Base-by-base conservation (phyloP, 2,888 invertebrate genomes). In the Eueremaeus valkanovi region DNA sequence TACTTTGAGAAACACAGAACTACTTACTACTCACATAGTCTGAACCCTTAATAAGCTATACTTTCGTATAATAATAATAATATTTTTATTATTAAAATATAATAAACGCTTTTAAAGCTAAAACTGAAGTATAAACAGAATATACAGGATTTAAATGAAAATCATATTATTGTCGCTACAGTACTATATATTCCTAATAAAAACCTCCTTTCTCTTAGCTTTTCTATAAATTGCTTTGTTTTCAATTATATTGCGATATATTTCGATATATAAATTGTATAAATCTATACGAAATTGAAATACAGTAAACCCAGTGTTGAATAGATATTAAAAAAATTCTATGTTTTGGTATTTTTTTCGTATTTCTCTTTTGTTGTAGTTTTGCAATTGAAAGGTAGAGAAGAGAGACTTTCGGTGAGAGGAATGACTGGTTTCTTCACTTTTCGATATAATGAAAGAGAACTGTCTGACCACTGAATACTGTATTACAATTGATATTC, bases 401-500 rank as follows among this genome's bases (percentile, higher is more conserved):
- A 31, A 58, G 58, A 58, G 58, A 31, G 31, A 31, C 29, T 58
- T n/a, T 8, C n/a, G n/a, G 63, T 66, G 63, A 33, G 18, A 66
- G 36, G 29, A 33, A 21, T 66, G 63, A 66, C 63, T 33, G 63
- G 36, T 36, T 66, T 66, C 36, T 33, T 21, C n/a, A 49, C 8
- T 40, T n/a, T 36, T 33, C 29, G 29, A 66, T 66, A 33, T 66
- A 66, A 66, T 66, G 36, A 66, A 66, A 66, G 63, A 36, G 63
- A 66, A 61, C n/a, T 66, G 63, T 66, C 63, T 29, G n/a, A 66
- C 36, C 21, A 55, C 55, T 24, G 8, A 55, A 8, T n/a, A 36
- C 36, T 66, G 33, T 66, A 36, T 66, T 66, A 66, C 63, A 66
- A 36, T 66, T 66, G 63, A 66, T 66, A 66, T 66, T 66, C 63